phyloP scores from a whole-genome alignment of 2,797 vertebrate genomes.

The Australoheros facetus region DNA sequence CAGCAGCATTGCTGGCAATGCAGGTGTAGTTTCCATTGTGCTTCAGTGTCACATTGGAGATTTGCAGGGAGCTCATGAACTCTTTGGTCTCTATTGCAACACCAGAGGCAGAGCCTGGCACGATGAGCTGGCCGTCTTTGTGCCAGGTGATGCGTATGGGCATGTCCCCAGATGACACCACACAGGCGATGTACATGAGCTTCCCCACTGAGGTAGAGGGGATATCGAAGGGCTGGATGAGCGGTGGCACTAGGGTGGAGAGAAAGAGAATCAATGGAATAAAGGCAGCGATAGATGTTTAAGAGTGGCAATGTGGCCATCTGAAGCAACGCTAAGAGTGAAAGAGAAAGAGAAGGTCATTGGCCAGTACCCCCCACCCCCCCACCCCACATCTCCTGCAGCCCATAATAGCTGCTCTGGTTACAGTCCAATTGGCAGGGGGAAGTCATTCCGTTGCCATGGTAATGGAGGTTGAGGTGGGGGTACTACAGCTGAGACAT shows the following conservation, averaged over 20 bases:
- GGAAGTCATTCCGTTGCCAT: slow-evolving; percentile 85
- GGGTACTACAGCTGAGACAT: slow-evolving; percentile 85
- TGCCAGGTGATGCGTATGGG: slow-evolving; percentile 99
- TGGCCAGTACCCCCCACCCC: slow-evolving; percentile 57
- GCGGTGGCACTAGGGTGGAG: slow-evolving; percentile 86
- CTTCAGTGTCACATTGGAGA: slow-evolving; percentile 97
- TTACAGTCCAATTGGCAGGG: slow-evolving; percentile 85
- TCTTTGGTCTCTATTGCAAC: slow-evolving; percentile 98
- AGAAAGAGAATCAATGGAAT: slow-evolving; percentile 68
- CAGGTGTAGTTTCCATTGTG: slow-evolving; percentile 99
- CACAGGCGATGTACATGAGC: slow-evolving; percentile 97
- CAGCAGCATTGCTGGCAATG: slow-evolving; percentile 93
- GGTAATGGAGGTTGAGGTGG: slow-evolving; percentile 80
- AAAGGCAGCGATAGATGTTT: slow-evolving; percentile 53
- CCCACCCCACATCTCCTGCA: slow-evolving; percentile 73
- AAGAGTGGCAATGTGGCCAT: slow-evolving; percentile 59
- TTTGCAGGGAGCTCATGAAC: slow-evolving; percentile 98
- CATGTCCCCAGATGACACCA: slow-evolving; percentile 99
- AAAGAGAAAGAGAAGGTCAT: slow-evolving; percentile 72
- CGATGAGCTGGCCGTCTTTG: slow-evolving; percentile 96
- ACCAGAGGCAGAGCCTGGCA: slow-evolving; percentile 89
- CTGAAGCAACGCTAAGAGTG: slow-evolving; percentile 65
- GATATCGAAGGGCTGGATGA: slow-evolving; percentile 99
- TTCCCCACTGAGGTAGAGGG: slow-evolving; percentile 97
- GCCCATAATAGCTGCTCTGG: slow-evolving; percentile 87